Conservation (phyloP, 2,113 vertebrate species). For the Stomatorhinus ivindoensis region DNA sequence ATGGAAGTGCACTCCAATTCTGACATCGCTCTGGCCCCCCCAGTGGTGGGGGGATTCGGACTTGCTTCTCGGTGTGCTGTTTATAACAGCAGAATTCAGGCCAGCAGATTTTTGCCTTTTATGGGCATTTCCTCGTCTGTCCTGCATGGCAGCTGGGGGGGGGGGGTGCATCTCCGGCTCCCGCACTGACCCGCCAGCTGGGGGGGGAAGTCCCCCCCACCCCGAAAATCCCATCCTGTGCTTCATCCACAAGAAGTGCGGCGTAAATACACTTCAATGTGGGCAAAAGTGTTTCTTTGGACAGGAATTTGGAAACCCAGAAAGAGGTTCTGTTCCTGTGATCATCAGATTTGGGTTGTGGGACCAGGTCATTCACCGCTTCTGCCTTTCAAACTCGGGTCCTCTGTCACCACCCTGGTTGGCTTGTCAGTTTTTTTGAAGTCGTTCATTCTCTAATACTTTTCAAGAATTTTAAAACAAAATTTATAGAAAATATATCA, state of each 20-base stretch:
- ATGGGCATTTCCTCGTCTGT: slow-evolving; percentile 61
- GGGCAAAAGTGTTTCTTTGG: slow-evolving; percentile 34
- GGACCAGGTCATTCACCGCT: neutral
- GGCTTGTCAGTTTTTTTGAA: neutral
- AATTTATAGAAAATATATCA: neutral
- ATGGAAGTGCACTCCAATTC: neutral
- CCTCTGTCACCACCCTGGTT: neutral
- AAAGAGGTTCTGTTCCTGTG: slow-evolving; percentile 49
- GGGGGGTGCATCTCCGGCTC: no score
- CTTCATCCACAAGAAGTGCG: slow-evolving; percentile 34
- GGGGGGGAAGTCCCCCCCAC: neutral
- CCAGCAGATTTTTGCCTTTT: slow-evolving; percentile 54
- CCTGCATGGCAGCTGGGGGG: slow-evolving; percentile 50
- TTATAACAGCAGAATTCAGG: slow-evolving; percentile 60
- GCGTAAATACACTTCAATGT: slow-evolving; percentile 39
- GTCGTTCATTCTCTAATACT: neutral
- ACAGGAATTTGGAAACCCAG: slow-evolving; percentile 12
- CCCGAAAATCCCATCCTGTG: slow-evolving; percentile 17
- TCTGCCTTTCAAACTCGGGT: neutral
- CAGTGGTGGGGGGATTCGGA: neutral
- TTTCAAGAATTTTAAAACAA: neutral
- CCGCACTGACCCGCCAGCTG: slow-evolving; percentile 28
- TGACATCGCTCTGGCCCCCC: neutral
- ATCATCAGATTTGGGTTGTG: slow-evolving; percentile 32
- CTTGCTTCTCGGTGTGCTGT: slow-evolving; percentile 61